phyloP scores from a whole-genome alignment of 2,888 invertebrate species.

The Nomada ferruginata region DNA sequence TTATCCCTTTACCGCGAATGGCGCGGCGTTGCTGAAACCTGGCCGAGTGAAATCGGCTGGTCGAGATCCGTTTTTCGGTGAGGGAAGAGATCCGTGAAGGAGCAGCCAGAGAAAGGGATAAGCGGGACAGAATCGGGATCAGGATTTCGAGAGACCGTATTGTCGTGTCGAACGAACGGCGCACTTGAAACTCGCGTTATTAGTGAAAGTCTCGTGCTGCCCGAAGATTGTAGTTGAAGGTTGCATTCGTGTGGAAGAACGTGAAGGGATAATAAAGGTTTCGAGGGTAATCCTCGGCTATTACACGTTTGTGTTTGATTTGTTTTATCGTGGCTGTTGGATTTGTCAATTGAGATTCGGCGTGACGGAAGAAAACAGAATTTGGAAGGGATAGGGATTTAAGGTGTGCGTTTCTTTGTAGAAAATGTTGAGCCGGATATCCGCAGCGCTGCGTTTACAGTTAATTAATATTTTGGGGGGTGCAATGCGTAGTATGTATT shows the following conservation, averaged over 20 bases:
- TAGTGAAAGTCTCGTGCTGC: slow-evolving; percentile 64
- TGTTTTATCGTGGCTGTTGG: no score
- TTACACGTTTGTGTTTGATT: not conserved
- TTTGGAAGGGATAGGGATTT: no score
- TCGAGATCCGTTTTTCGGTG: slow-evolving; percentile 20
- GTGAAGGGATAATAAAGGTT: slow-evolving; percentile 29
- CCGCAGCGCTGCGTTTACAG: no score
- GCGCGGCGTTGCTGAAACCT: no score
- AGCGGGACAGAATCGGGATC: slow-evolving; percentile 26
- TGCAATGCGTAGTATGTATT: no score
- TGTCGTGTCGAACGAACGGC: slow-evolving; percentile 44
- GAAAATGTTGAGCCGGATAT: no score
- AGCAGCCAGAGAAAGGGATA: slow-evolving; percentile 15
- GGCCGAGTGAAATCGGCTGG: slow-evolving; percentile 29
- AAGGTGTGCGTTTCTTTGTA: no score
- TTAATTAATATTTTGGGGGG: no score
- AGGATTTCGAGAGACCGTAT: slow-evolving; percentile 47
- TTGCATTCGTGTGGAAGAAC: slow-evolving; percentile 12
- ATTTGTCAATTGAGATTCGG: no score
- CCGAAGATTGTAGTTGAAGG: slow-evolving; percentile 34
- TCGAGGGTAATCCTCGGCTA: not conserved
- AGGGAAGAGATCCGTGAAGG: slow-evolving; percentile 6
- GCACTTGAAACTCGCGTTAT: slow-evolving; percentile 56
- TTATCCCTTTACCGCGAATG: not conserved
- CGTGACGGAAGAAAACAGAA: no score